phyloP scores from a whole-genome alignment of 2,888 invertebrate species.

The Amiota mariae region DNA sequence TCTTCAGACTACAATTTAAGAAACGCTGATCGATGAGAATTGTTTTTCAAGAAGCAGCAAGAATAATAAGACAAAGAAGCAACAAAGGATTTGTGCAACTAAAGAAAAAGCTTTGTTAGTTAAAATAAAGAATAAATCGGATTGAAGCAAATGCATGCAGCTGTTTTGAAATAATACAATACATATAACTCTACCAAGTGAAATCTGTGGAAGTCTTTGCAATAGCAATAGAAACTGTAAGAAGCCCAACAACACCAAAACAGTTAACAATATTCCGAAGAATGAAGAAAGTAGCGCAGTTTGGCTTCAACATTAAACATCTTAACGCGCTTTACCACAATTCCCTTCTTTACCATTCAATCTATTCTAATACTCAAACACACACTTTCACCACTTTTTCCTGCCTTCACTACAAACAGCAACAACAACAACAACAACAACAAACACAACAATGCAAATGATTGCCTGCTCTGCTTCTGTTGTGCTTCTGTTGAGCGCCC shows the following conservation, averaged over 20 bases:
- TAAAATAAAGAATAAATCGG: no score
- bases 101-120: no score
- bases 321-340: conserved; percentile 8
- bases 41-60: no score
- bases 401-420: not conserved
- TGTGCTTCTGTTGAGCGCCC: not conserved
- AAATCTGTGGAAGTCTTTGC: not conserved
- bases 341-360: not conserved
- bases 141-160: no score
- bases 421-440: no score
- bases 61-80: not conserved
- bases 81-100: conserved; percentile 8
- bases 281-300: not conserved
- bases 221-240: not conserved
- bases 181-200: no score
- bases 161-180: no score
- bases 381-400: not conserved
- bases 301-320: conserved; percentile 16
- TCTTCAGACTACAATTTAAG: no score
- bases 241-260: not conserved
- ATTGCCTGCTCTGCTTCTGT: conserved; percentile 15
- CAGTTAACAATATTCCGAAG: no score
- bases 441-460: not conserved
- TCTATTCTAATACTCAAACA: not conserved
- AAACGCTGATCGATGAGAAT: no score